Evolutionary conservation across 2,113 vertebrate genomes (phyloP).

Genomic region (Ailurus styani): DNA sequence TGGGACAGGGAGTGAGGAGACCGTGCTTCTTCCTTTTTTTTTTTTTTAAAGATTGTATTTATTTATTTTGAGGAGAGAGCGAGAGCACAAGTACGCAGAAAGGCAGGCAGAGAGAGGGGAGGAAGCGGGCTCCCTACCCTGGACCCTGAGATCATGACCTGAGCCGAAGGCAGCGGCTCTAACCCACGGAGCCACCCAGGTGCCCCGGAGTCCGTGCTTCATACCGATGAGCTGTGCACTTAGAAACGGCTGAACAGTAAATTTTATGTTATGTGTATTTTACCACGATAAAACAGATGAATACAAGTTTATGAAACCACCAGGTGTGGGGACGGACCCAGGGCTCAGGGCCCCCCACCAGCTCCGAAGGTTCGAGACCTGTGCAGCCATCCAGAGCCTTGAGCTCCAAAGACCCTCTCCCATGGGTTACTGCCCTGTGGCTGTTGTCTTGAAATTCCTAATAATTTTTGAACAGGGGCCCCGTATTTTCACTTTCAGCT

Average conservation of each 20-base stretch:
- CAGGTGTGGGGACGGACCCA: background rate
- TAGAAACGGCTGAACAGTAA: background rate
- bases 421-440: background rate
- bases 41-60: too few species aligned
- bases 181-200: too few species aligned
- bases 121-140: too few species aligned
- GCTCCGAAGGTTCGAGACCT: background rate
- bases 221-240: background rate
- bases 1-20: fast-evolving
- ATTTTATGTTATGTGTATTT: background rate
- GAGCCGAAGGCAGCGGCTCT: too few species aligned
- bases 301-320: background rate
- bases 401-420: background rate
- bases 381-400: background rate
- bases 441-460: background rate
- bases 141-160: too few species aligned
- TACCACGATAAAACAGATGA: background rate
- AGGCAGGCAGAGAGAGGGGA: too few species aligned
- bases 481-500: background rate
- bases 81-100: too few species aligned
- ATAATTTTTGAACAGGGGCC: background rate
- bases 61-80: too few species aligned
- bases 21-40: too few species aligned
- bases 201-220: too few species aligned
- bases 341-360: background rate